Conservation (phyloP, 2,113 vertebrate genomes). For the Phyllopteryx taeniolatus region DNA sequence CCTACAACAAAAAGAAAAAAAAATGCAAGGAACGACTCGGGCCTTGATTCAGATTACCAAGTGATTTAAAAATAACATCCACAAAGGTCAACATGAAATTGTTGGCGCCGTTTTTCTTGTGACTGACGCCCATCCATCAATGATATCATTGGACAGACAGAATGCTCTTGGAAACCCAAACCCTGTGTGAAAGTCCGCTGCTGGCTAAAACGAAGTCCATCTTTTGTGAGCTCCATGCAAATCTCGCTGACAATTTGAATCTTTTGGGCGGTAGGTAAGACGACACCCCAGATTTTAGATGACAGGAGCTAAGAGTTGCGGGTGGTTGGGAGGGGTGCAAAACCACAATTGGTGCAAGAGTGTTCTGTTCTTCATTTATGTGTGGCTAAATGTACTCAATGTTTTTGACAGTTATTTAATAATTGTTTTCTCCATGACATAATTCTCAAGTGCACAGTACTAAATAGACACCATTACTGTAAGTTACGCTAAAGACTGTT, state of each 20-base stretch:
- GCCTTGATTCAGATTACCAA: neutral
- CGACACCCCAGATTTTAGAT: slow-evolving; percentile 15
- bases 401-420: neutral
- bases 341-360: slow-evolving; percentile 13
- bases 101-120: slow-evolving; percentile 15
- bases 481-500: neutral
- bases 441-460: neutral
- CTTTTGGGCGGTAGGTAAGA: slow-evolving; percentile 46
- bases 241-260: slow-evolving; percentile 36
- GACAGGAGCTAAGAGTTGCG: slow-evolving; percentile 8
- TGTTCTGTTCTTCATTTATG: slow-evolving; percentile 16
- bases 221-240: slow-evolving; percentile 52
- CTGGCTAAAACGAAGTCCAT: slow-evolving; percentile 44
- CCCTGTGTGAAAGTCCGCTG: slow-evolving; percentile 50
- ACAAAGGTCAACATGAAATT: slow-evolving; percentile 33
- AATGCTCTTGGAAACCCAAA: slow-evolving; percentile 59
- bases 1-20: neutral
- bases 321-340: neutral
- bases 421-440: neutral
- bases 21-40: neutral
- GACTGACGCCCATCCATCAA: slow-evolving; percentile 12
- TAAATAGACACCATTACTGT: neutral
- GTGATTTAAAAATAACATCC: slow-evolving; percentile 10
- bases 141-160: slow-evolving; percentile 17
- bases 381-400: slow-evolving; percentile 4